Conservation (phyloP, 2,797 vertebrate genomes). For the Danio jaintianensis region DNA sequence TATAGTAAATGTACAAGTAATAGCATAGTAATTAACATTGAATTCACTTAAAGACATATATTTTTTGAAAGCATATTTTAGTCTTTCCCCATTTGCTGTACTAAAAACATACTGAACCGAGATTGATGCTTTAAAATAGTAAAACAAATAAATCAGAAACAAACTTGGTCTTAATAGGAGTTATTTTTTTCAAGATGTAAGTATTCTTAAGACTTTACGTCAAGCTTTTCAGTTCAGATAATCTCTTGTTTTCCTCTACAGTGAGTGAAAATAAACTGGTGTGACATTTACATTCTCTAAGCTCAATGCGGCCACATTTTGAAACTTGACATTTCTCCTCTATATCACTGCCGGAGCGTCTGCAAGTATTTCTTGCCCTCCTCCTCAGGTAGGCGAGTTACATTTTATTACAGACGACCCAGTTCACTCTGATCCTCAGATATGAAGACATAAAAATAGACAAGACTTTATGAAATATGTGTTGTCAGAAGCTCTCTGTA, state of each 20-base stretch:
- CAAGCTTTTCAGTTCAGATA: background rate
- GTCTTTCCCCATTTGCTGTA: too few relatives aligned
- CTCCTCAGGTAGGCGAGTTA: background rate
- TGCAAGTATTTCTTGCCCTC: background rate
- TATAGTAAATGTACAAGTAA: too few relatives aligned
- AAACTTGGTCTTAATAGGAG: background rate
- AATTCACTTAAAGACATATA: too few relatives aligned
- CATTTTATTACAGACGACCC: conserved; percentile 47
- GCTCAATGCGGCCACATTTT: background rate
- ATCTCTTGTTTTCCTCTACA: background rate
- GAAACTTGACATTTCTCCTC: conserved; percentile 29
- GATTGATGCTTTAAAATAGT: background rate
- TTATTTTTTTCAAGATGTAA: background rate
- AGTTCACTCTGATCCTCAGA: conserved; percentile 22
- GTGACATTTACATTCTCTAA: conserved; percentile 35
- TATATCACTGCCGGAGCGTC: background rate
- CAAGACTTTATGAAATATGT: background rate
- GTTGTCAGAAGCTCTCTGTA: conserved; percentile 18
- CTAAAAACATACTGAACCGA: too few relatives aligned
- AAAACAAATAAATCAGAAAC: background rate
- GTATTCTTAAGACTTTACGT: background rate
- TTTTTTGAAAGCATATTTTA: too few relatives aligned
- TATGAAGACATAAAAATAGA: conserved; percentile 31
- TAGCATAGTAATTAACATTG: too few relatives aligned
- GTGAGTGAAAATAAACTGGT: conserved; percentile 4